Conservation (phyloP, 2,797 vertebrate species). For the Rhynchonycteris naso region DNA sequence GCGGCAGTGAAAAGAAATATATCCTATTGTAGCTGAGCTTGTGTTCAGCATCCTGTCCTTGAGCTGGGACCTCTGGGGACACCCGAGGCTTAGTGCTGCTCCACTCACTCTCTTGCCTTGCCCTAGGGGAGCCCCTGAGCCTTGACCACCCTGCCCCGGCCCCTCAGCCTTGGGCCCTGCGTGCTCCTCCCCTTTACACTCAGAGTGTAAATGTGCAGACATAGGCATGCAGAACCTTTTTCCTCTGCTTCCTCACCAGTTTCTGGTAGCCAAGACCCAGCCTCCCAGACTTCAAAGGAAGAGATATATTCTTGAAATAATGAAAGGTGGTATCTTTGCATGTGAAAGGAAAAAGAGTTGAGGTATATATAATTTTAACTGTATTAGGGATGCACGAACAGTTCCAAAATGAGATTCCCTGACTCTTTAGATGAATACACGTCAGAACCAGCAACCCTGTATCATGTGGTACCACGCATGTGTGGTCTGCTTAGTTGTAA, state of each 20-base stretch:
- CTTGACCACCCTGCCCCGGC: not conserved
- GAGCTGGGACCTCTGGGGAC: conserved; percentile 76
- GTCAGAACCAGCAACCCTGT: conserved; percentile 78
- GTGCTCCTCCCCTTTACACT: conserved; percentile 39
- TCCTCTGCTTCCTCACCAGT: conserved; percentile 30
- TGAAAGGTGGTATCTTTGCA: conserved; percentile 61
- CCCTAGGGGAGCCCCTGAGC: not conserved
- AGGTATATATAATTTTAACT: conserved; percentile 79
- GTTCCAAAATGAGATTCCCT: conserved; percentile 70
- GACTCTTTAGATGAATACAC: conserved; percentile 63
- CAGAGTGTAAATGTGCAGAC: conserved; percentile 58
- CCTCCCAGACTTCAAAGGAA: conserved; percentile 77
- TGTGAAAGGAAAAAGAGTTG: conserved; percentile 76
- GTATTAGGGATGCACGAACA: conserved; percentile 77
- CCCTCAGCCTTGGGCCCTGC: not conserved
- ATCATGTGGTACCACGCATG: conserved; percentile 65
- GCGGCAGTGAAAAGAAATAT: conserved; percentile 58
- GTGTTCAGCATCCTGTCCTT: conserved; percentile 72
- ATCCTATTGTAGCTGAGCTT: conserved; percentile 84
- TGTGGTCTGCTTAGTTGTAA: conserved; percentile 80
- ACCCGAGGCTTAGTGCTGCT: conserved; percentile 79
- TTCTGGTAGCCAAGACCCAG: conserved; percentile 76
- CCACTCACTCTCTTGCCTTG: conserved; percentile 21
- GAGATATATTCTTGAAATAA: conserved; percentile 57
- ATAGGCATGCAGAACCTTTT: conserved; percentile 81